Evolutionary conservation across 2,888 invertebrate genomes (phyloP).

Genomic region (Clivina fossor): DNA sequence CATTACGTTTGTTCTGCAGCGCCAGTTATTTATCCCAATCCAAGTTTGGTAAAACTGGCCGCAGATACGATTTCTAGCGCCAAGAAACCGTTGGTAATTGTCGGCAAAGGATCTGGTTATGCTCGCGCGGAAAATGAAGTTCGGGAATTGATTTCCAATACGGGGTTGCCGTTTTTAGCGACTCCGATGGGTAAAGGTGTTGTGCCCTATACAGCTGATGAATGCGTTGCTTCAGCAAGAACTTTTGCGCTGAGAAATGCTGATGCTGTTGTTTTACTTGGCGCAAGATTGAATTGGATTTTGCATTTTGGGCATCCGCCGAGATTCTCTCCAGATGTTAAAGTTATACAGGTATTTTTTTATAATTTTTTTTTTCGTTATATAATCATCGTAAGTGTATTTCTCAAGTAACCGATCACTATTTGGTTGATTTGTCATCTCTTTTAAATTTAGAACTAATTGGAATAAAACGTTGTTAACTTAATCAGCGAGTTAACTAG

Average conservation of each 20-base stretch:
- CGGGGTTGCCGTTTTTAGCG: constrained; percentile 85
- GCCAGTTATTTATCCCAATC: constrained; percentile 70
- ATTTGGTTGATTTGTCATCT: too few species aligned
- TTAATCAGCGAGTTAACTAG: too few species aligned
- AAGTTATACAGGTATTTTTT: constrained; percentile 89
- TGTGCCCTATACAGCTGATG: constrained; percentile 66
- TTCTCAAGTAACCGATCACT: too few species aligned
- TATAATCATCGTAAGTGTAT: too few species aligned
- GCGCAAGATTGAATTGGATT: constrained; percentile 97
- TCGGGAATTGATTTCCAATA: constrained; percentile 67
- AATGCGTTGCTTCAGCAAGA: constrained; percentile 84
- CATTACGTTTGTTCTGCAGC: constrained; percentile 62
- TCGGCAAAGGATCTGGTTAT: constrained; percentile 72
- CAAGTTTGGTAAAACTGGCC: constrained; percentile 68
- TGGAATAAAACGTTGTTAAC: too few species aligned
- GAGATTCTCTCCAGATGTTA: constrained; percentile 77
- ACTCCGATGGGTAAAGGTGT: constrained; percentile 95
- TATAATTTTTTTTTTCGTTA: too few species aligned
- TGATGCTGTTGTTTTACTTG: constrained; percentile 84
- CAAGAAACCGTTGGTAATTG: constrained; percentile 77
- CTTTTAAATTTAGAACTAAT: too few species aligned
- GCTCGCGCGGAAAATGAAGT: constrained; percentile 74
- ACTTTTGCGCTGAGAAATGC: constrained; percentile 84
- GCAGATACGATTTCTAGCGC: constrained; percentile 69
- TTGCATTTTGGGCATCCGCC: constrained; percentile 93